Base-by-base conservation (phyloP, 2,888 invertebrate species). In the Helicoverpa assulta region DNA sequence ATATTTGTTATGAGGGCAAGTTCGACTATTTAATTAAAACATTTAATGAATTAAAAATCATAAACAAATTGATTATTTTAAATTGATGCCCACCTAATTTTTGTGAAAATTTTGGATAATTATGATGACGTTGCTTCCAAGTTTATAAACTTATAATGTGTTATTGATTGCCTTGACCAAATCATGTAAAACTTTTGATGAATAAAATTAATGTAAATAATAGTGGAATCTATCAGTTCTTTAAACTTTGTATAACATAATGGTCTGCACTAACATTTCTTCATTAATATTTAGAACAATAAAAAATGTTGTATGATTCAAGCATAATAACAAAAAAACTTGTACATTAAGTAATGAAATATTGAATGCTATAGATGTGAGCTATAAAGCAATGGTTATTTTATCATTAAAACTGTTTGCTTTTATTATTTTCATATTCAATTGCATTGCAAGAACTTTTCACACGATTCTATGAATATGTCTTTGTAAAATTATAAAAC, bases 141-240 rank as follows among this genome's bases (percentile, higher is more conserved):
- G 16, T 47, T 47, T n/a, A 47, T 16, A 47, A 47, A 47, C 40
- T 40, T 40, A n/a, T 43, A 43, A 16, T 43, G 26, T 50, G 1
- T 40, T 64, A 14, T 43, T 19, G 19, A 52, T 52, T 33, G 26
- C 21, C 14, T 55, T 70, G 53, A 65, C 65, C 43, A 69, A 76
- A 58, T 69, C 60, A 73, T 18, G 43, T 74, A 50, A 16, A 76
- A 77, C 19, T 58, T 54, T 51, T 37, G 55, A 67, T 43, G 0
- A 3, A 58, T 50, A 74, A 26, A 26, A 53, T 60, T n/a, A 70
- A 74, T 78, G 75, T 77, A 75, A 79, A 77, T 77, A 77, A 75
- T 78, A 78, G 70, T 77, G 58, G 54, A 75, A 79, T 75, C 71
- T 78, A 64, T 56, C 60, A 33, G 6, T 51, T 71, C 63, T 75